These are phyloP conservation scores for Xerus inauris DNA, from an alignment of 2,113 vertebrate genomes.

Conservation along the genomic window DNA sequence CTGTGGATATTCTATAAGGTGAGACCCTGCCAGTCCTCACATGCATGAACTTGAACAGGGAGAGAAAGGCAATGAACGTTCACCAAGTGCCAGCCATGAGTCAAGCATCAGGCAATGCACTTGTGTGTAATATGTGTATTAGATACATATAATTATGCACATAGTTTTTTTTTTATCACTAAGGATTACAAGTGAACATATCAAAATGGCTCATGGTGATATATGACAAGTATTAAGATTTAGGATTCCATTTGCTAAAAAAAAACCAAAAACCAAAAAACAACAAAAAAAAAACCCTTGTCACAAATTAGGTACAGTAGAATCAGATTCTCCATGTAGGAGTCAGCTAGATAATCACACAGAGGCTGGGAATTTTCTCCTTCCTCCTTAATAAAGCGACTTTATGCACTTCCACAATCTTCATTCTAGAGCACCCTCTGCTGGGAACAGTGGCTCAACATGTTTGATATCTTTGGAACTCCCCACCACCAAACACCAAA, in stretches of 20 bases:
- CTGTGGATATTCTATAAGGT: fast-evolving
- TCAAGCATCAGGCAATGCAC: neutral
- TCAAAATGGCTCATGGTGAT: neutral
- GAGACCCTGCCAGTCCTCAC: fast-evolving
- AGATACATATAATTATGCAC: neutral
- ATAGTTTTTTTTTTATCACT: neutral
- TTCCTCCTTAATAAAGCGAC: neutral
- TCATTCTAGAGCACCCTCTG: conserved; percentile 84
- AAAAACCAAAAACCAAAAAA: neutral
- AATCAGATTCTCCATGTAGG: neutral
- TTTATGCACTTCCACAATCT: conserved; percentile 47
- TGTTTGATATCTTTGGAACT: neutral
- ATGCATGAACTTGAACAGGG: too few relatives aligned
- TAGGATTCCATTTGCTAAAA: neutral
- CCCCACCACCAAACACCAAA: neutral
- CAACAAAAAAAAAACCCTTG: neutral
- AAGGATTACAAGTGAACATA: neutral
- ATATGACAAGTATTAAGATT: neutral
- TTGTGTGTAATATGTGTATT: neutral
- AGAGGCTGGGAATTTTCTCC: neutral
- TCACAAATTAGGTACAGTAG: neutral
- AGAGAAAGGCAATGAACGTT: neutral
- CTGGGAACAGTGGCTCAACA: conserved; percentile 70
- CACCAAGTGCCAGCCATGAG: neutral
- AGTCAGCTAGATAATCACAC: neutral